Evolutionary conservation across 2,797 vertebrate genomes (phyloP).

Genomic region (Buphagus erythrorhynchus): DNA sequence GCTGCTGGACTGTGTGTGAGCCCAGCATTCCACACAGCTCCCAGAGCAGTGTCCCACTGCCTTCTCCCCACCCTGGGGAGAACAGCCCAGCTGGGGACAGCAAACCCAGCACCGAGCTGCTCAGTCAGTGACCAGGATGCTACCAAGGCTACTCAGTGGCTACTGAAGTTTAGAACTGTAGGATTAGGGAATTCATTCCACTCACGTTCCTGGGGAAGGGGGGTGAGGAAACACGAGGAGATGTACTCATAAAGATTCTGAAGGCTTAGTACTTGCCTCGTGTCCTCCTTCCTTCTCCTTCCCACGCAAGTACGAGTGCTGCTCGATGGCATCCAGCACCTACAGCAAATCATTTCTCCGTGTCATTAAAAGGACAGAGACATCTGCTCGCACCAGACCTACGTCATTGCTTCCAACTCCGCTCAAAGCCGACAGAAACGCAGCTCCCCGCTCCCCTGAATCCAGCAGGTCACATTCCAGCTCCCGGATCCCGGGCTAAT

Average conservation of each 20-base stretch:
- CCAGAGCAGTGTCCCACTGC: accelerated
- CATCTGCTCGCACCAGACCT: background rate
- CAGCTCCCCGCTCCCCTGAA: background rate
- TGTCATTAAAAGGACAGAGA: background rate
- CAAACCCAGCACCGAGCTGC: background rate
- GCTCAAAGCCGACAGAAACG: background rate
- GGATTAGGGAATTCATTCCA: background rate
- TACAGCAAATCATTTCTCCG: background rate
- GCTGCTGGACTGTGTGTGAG: background rate
- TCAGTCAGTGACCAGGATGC: accelerated
- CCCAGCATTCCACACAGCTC: background rate
- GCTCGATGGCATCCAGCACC: conserved; percentile 48
- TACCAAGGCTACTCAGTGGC: background rate
- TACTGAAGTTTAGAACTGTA: background rate
- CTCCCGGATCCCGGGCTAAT: background rate
- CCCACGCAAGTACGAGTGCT: background rate
- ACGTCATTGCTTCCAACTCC: background rate
- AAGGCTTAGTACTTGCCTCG: background rate
- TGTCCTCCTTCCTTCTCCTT: conserved; percentile 24
- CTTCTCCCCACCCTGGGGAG: background rate
- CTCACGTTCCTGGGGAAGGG: background rate
- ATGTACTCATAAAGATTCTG: background rate
- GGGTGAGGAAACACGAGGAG: background rate
- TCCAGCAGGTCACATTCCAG: background rate
- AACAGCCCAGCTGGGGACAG: background rate